Base-by-base conservation (phyloP, 2,888 invertebrate species). In the Acronicta alni region DNA sequence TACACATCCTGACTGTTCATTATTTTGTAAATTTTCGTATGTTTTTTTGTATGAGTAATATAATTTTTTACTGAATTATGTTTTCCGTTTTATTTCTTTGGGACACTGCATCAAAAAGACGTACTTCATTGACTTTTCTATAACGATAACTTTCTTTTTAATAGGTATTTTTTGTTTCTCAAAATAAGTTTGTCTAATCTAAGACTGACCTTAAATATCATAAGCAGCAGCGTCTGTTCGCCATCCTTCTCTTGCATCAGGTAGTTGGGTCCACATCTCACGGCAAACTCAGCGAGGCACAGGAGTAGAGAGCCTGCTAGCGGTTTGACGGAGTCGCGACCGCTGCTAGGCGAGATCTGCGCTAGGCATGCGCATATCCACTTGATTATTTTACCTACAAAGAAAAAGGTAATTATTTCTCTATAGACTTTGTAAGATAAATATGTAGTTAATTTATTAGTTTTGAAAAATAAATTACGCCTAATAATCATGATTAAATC, bases 231-330 rank as follows among this genome's bases (percentile, higher is more conserved):
- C 0, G 94, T 89, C 46, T 93, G 90, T 0, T 87, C 88, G 0
- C 85, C 88, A 18, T 95, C 95, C 23, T 91, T 94, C 57, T 95
- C 91, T 38, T 95, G 92, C 83, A 97, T 88, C 70, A 97, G 92
- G 48, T 95, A 91, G n/a, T 89, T 81, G 0, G 96, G 96, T 0
- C 97, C 97, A 75, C 99, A 95, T 46, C 97, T 95, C 96, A 99
- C 98, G 55, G 98, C 98, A 96, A 98, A 99, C 90, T 99, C 99
- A 0, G 98, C 98, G 63, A 99, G 94, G 84, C 98, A 98, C 56
- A 99, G 96, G 80, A 99, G 95, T 75, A 99, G 94, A 0, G 98
- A 97, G 30, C 97, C 96, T 14, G 97, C 95, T 55, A 98, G 89
- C 58, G 97, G 95, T 79, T 96, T 96, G 56, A 91, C 92, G 0